Percentiles rank a stretch among this genome's conserved stretches.
These are phyloP conservation scores for Microcebus griseorufus DNA, from an alignment of 2,113 vertebrate genomes.

Conservation along the genomic window DNA sequence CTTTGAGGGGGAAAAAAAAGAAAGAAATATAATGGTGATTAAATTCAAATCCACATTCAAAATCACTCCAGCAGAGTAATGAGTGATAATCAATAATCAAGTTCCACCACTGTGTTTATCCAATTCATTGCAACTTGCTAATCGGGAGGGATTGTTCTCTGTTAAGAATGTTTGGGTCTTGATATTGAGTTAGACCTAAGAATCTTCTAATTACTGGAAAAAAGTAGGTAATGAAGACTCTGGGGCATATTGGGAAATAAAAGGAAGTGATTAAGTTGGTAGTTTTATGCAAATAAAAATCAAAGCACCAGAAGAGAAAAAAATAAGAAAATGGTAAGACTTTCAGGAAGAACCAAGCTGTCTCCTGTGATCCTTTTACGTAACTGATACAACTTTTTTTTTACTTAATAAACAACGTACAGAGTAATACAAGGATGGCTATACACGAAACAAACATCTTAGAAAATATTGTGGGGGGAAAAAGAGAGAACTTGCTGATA, in stretches of 20 bases:
- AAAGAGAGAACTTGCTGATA: constrained; percentile 72
- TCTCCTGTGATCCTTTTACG: constrained; percentile 39
- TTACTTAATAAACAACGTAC: constrained; percentile 56
- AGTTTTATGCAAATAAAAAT: constrained; percentile 51
- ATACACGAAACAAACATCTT: constrained; percentile 16
- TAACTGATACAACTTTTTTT: constrained; percentile 58
- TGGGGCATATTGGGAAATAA: constrained; percentile 28
- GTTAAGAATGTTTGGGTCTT: constrained; percentile 19
- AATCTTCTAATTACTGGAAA: constrained; percentile 45
- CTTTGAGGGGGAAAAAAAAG: constrained; percentile 1
- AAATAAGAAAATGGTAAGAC: neutral
- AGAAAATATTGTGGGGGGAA: constrained; percentile 26
- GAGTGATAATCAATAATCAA: constrained; percentile 46
- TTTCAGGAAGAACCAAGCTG: constrained; percentile 13
- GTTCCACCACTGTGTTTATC: constrained; percentile 6
- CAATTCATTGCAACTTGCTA: neutral
- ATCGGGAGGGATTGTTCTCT: neutral
- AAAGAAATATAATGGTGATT: neutral
- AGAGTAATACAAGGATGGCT: neutral
- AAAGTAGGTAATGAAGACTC: constrained; percentile 29
- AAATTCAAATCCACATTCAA: constrained; percentile 50
- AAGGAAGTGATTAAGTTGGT: constrained; percentile 12
- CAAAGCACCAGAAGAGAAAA: constrained; percentile 53
- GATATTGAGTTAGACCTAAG: neutral
- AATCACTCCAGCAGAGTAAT: neutral